Base-by-base conservation (phyloP, 2,888 invertebrate species). In the Ariolimax columbianus region DNA sequence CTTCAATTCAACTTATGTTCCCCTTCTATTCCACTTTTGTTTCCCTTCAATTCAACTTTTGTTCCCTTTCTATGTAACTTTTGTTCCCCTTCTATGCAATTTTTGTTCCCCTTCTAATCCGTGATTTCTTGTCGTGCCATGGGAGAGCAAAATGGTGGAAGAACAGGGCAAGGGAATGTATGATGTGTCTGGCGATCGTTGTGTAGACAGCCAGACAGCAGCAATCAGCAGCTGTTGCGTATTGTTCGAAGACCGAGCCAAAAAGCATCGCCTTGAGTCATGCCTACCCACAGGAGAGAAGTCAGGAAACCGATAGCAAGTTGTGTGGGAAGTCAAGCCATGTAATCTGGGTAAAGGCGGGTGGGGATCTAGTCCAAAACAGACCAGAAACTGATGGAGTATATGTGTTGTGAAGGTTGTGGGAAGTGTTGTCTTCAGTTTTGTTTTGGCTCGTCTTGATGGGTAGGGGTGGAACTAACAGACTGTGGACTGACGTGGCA, bases 211-310 rank as follows among this genome's bases (percentile, higher is more conserved):
- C 33, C 1, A 40, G 68, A n/a, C 40, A 43, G 2, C 66, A 66
- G 30, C 63, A 40, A n/a, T n/a, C n/a, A n/a, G n/a, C n/a, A n/a
- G n/a, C n/a, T n/a, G n/a, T n/a, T n/a, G 14, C 6, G 9, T 23
- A n/a, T 59, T 59, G 59, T n/a, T n/a, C 19, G 59, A 23, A 26
- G 17, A 33, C n/a, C n/a, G n/a, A n/a, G n/a, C n/a, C n/a, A n/a
- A n/a, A n/a, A n/a, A n/a, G 66, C 66, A 79, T 68, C 66, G n/a
- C 43, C 63, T 77, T 33, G 55, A 78, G 30, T 66, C 68, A 66
- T 66, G 47, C 30, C 43, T 79, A 68, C 30, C 66, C 79, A 79
- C 59, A 59, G 59, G 78, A 63, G 38, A 78, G n/a, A 26, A 47
- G 51, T 36, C 30, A 33, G 30, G 51, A 47, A 30, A 30, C 0